phyloP scores from a whole-genome alignment of 1,140 invertebrate species.

The Apocrypta bakeri region DNA sequence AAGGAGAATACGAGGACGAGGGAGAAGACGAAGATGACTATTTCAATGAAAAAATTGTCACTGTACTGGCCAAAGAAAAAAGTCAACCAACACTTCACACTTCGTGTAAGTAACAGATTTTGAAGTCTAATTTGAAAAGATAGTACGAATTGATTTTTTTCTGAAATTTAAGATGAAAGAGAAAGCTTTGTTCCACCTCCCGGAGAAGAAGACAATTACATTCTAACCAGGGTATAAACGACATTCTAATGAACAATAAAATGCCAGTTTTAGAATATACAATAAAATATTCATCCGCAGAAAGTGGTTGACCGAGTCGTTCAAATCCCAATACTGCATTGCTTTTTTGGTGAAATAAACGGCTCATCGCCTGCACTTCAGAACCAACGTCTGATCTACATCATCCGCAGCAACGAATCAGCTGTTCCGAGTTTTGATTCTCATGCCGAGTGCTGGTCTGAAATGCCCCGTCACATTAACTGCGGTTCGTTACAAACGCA shows the following conservation, averaged over 20 bases:
- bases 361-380: constrained; percentile 67
- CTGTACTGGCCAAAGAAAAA: background rate
- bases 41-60: background rate
- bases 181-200: constrained; percentile 62
- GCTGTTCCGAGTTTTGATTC: constrained; percentile 76
- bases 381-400: constrained; percentile 79
- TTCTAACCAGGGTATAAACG: constrained; percentile 64
- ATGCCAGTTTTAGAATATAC: background rate
- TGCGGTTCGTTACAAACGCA: constrained; percentile 77
- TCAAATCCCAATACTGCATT: constrained; percentile 80
- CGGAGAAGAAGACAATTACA: constrained; percentile 73
- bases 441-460: constrained; percentile 71
- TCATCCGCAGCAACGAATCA: constrained; percentile 78
- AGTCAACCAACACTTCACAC: background rate
- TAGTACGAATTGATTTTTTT: constrained; percentile 18
- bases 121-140: background rate
- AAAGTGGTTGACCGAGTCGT: constrained; percentile 80
- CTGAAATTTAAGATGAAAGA: background rate
- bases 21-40: constrained; percentile 41
- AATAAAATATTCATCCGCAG: constrained; percentile 63
- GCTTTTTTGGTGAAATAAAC: constrained; percentile 78
- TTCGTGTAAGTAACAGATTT: constrained; percentile 3
- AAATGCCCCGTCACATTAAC: constrained; percentile 80
- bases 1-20: constrained; percentile 67
- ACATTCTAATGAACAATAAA: background rate